Evolutionary conservation across 1,140 invertebrate genomes (phyloP).

Genomic region (Parasteatoda tepidariorum): DNA sequence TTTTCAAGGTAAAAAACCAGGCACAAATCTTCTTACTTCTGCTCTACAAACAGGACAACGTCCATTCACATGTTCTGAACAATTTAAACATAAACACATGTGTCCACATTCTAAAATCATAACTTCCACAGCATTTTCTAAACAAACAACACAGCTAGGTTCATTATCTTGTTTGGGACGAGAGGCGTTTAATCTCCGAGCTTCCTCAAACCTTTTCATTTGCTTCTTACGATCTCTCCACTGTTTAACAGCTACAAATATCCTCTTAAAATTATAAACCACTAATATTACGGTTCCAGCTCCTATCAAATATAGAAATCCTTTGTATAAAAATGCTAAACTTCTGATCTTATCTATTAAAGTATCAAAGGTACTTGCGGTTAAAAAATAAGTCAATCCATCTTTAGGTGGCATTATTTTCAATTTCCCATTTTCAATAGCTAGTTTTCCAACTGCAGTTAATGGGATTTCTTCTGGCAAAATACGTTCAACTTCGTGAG

Average conservation of each 20-base stretch:
- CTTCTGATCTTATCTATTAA: slow-evolving; percentile 65
- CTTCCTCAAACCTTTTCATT: slow-evolving; percentile 69
- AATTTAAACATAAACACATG: slow-evolving; percentile 68
- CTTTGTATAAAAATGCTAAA: slow-evolving; percentile 64
- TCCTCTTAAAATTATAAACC: slow-evolving; percentile 63
- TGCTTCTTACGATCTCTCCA: slow-evolving; percentile 60
- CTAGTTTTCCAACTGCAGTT: slow-evolving; percentile 67
- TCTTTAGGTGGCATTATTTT: slow-evolving; percentile 65
- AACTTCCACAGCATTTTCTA: slow-evolving; percentile 67
- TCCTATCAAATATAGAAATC: slow-evolving; percentile 64
- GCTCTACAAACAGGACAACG: slow-evolving; percentile 69
- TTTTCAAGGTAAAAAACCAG: slow-evolving; percentile 65
- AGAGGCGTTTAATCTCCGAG: slow-evolving; percentile 31
- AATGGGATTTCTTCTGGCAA: slow-evolving; percentile 66
- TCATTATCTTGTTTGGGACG: background rate
- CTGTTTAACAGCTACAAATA: slow-evolving; percentile 21
- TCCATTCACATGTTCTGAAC: slow-evolving; percentile 65
- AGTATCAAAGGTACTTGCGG: slow-evolving; percentile 64
- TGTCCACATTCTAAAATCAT: slow-evolving; percentile 69
- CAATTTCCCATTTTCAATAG: slow-evolving; percentile 64
- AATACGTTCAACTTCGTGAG: slow-evolving; percentile 68
- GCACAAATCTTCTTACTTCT: slow-evolving; percentile 64
- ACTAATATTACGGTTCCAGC: slow-evolving; percentile 63
- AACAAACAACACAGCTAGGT: slow-evolving; percentile 68
- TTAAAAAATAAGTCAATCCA: slow-evolving; percentile 66